phyloP scores from a whole-genome alignment of 2,797 vertebrate genomes.

The Tokudaia tokunoshimensis region DNA sequence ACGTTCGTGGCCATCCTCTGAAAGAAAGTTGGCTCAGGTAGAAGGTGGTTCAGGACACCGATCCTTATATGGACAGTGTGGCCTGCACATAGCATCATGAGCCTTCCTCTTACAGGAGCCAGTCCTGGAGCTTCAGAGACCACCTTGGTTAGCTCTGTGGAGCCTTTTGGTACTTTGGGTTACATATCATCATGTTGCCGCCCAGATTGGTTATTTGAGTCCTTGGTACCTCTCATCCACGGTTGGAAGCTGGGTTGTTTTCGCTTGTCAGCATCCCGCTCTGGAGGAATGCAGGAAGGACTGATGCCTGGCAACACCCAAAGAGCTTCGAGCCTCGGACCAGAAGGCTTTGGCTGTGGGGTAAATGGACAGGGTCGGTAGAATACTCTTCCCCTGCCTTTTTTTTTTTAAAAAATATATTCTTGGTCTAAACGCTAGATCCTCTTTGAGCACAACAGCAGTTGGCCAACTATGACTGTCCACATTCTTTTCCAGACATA shows the following conservation, averaged over 20 bases:
- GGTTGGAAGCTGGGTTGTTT: conserved; percentile 66
- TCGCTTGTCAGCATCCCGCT: conserved; percentile 1
- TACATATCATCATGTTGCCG: no score
- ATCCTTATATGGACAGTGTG: background rate
- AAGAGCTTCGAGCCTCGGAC: conserved; percentile 29
- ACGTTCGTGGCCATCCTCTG: background rate
- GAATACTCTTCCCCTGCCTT: background rate
- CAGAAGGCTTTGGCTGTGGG: background rate
- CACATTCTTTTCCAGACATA: background rate
- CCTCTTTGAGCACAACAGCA: background rate
- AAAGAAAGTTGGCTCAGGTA: conserved; percentile 38
- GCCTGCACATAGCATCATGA: background rate
- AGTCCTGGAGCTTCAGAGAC: background rate
- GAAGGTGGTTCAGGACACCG: background rate
- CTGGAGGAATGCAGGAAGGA: conserved; percentile 58
- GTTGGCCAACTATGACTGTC: background rate
- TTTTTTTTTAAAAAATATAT: background rate
- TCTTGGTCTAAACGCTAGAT: background rate
- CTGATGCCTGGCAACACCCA: background rate
- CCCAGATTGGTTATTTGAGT: conserved; percentile 44
- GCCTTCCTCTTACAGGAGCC: background rate
- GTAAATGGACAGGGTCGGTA: background rate
- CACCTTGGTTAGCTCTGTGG: background rate
- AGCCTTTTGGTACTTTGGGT: background rate
- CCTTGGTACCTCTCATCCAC: background rate